Evolutionary conservation across 2,113 vertebrate species (phyloP).

Genomic region (Dolichallabes microphthalmus): DNA sequence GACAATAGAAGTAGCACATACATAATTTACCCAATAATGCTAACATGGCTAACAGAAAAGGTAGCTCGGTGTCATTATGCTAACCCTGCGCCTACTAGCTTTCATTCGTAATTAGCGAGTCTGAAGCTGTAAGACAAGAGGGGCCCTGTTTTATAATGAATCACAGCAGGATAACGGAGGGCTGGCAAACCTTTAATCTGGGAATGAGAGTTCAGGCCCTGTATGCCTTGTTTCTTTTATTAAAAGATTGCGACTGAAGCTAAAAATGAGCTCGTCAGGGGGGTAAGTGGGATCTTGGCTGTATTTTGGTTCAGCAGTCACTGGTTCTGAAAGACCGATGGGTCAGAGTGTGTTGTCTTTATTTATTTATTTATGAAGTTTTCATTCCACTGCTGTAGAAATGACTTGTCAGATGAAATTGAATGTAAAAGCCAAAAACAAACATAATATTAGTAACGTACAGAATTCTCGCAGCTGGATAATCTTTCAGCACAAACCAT

Average conservation of each 20-base stretch:
- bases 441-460: background rate
- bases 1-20: background rate
- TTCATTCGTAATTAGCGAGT: background rate
- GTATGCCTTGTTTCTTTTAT: conserved; percentile 3
- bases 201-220: background rate
- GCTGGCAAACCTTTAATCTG: conserved; percentile 8
- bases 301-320: background rate
- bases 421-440: background rate
- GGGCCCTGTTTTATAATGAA: background rate
- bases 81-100: background rate
- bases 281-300: background rate
- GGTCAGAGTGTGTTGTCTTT: background rate
- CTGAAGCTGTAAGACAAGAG: background rate
- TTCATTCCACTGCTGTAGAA: background rate
- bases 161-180: background rate
- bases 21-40: background rate
- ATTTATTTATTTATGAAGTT: background rate
- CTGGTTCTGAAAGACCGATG: background rate
- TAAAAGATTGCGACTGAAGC: background rate
- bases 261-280: background rate
- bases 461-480: background rate
- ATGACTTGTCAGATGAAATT: background rate
- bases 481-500: background rate
- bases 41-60: background rate
- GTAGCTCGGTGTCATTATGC: background rate